Base-by-base conservation (phyloP, 2,888 invertebrate genomes). In the Drosophila histrio region DNA sequence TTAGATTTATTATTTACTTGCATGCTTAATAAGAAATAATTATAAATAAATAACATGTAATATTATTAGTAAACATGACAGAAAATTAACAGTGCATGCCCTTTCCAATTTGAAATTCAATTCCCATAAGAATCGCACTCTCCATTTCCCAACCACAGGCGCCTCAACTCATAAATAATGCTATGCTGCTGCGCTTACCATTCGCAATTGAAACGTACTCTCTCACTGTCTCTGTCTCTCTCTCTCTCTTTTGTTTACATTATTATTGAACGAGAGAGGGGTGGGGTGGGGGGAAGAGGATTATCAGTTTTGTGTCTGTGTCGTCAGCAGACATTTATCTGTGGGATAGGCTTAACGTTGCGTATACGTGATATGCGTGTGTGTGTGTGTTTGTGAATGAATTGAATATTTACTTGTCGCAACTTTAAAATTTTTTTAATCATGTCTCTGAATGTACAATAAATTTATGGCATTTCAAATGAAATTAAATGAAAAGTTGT, bases 111-210 rank as follows among this genome's bases (percentile, higher is more conserved):
- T 4, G 3, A 36, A 30, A n/a, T 38, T 11, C 49, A 30, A 30
- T 41, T 28, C 21, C 39, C 65, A 58, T 30, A 70, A 46, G 57
- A 54, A 50, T 58, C 49, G 49, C 59, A 72, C 24, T 21, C n/a
- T 30, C 62, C 43, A 50, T 61, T 70, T 54, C 39, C 70, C 39
- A 59, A 77, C 73, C 73, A 41, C 73, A 73, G 67, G 73, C 78
- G 73, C 73, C 73, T 77, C 78, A 56, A 73, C 73, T 72, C 73
- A 41, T 73, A 72, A 73, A 77, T 77, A 67, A 66, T 73, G n/a
- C 34, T 66, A 59, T 26, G n/a, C 19, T 41, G 57, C 52, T 64
- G 72, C 73, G 78, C 73, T 73, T 73, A 73, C 73, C 73, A 77
- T 50, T 72, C 66, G 54, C 73, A 72, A 64, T 56, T 44, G 30